Percentiles rank a stretch among this genome's conserved stretches.
Evolutionary conservation across 2,113 vertebrate species (phyloP).

Genomic region (Tupaia tana): DNA sequence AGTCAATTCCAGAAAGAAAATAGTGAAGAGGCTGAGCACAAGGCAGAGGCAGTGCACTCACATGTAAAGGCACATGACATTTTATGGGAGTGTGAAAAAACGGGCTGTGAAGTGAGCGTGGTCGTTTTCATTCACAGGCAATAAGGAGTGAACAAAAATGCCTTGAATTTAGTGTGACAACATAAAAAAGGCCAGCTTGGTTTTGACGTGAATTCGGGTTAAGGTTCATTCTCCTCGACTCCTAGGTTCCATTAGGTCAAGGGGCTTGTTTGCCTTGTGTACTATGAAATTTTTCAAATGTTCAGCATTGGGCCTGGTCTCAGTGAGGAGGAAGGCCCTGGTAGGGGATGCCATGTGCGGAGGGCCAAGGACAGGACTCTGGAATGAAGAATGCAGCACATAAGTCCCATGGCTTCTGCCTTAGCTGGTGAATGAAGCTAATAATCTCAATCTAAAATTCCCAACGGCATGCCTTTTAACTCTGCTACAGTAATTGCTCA

Average conservation of each 20-base stretch:
- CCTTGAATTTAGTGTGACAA: background rate
- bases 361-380: background rate
- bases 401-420: background rate
- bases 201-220: background rate
- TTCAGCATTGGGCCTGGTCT: background rate
- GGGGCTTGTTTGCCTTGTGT: background rate
- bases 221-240: background rate
- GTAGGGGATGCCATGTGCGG: background rate
- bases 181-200: background rate
- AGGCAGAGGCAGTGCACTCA: background rate
- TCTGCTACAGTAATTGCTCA: slow-evolving; percentile 67
- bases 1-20: background rate
- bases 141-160: background rate
- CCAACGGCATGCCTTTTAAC: slow-evolving; percentile 59
- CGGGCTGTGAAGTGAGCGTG: background rate
- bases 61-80: accelerated
- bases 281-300: background rate
- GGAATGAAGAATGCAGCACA: background rate
- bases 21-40: background rate
- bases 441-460: slow-evolving; percentile 61
- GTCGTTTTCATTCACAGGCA: background rate
- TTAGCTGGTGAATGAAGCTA: slow-evolving; percentile 25
- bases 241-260: background rate
- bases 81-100: background rate
- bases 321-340: background rate